Percentiles rank a stretch among this genome's conserved stretches.
These are phyloP conservation scores for Clivina fossor DNA, from an alignment of 2,888 invertebrate genomes.

Conservation along the genomic window DNA sequence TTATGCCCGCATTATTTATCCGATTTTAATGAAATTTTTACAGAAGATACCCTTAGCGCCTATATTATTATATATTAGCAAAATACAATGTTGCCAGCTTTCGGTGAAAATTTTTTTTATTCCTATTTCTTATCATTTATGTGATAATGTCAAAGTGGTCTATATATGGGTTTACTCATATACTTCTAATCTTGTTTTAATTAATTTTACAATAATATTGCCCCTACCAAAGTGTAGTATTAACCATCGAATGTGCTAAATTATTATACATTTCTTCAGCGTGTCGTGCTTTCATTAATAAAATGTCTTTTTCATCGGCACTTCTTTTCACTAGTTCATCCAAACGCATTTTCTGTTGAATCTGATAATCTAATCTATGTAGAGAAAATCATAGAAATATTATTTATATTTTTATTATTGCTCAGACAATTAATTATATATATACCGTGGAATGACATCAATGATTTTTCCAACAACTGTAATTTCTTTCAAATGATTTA, in stretches of 20 bases:
- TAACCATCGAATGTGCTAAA: constrained; percentile 46
- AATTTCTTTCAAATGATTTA: constrained; percentile 50
- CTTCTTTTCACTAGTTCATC: constrained; percentile 43
- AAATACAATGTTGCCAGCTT: no score
- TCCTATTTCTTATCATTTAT: no score
- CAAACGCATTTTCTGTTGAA: constrained; percentile 44
- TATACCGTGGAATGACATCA: constrained; percentile 53
- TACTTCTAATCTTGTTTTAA: background rate
- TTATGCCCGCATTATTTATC: no score
- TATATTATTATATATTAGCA: no score
- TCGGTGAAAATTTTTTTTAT: no score
- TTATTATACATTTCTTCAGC: constrained; percentile 43
- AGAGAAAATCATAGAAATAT: constrained; percentile 6
- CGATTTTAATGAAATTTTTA: no score
- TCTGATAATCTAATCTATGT: constrained; percentile 47
- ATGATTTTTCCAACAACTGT: constrained; percentile 52
- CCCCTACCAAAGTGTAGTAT: constrained; percentile 45
- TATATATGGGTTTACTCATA: no score
- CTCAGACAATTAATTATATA: background rate
- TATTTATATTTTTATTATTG: background rate
- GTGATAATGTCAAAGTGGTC: background rate
- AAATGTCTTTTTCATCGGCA: constrained; percentile 42
- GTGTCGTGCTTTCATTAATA: constrained; percentile 45
- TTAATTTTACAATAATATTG: background rate
- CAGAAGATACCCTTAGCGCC: no score